Percentiles rank a stretch among this genome's conserved stretches.
phyloP scores from a whole-genome alignment of 2,113 vertebrate genomes.

The Eulemur rufifrons region DNA sequence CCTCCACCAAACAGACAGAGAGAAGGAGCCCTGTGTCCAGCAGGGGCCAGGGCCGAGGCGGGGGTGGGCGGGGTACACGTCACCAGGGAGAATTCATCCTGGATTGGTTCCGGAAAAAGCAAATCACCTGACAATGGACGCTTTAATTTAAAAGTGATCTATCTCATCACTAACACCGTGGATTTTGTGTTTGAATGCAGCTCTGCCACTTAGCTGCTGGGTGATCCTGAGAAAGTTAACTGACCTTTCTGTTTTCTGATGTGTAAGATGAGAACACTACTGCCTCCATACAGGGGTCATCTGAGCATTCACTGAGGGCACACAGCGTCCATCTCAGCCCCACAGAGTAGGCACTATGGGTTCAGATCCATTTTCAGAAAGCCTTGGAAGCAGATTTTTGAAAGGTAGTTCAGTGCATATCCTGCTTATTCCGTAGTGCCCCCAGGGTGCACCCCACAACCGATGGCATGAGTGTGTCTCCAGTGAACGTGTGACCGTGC shows the following conservation, averaged over 20 bases:
- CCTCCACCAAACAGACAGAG: background rate
- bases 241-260: background rate
- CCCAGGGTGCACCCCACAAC: background rate
- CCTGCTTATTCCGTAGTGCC: background rate
- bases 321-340: background rate
- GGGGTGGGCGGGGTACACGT: background rate
- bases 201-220: background rate
- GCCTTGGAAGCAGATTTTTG: background rate
- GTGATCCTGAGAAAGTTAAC: background rate
- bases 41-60: background rate
- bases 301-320: background rate
- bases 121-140: background rate
- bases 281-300: background rate
- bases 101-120: background rate
- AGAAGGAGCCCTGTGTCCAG: background rate
- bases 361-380: background rate
- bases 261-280: background rate
- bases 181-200: background rate
- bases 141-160: background rate
- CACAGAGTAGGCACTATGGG: background rate
- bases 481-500: background rate
- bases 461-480: background rate
- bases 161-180: background rate
- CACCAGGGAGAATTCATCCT: background rate
- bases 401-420: background rate